phyloP scores from a whole-genome alignment of 2,113 vertebrate species.

The Chaenocephalus aceratus region DNA sequence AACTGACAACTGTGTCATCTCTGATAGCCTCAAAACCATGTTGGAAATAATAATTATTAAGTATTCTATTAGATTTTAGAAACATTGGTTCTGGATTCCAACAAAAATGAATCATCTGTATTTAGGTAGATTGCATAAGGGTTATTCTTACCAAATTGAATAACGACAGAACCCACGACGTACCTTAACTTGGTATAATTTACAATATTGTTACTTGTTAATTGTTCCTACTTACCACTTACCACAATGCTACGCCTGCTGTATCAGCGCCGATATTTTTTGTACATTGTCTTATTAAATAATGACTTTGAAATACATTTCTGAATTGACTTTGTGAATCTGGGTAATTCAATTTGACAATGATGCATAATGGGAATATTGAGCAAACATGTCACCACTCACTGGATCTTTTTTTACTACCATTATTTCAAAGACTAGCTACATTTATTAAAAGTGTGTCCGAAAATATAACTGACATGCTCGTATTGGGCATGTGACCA shows the following conservation, averaged over 20 bases:
- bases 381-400: neutral
- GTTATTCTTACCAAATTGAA: neutral
- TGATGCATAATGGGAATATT: neutral
- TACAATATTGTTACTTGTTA: neutral
- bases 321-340: slow-evolving; percentile 35
- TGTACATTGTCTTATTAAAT: slow-evolving; percentile 85
- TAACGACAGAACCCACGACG: neutral
- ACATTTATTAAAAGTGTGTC: no score
- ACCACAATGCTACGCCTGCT: slow-evolving; percentile 53
- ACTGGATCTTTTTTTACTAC: neutral
- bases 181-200: neutral
- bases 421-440: neutral
- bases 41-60: neutral
- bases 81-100: neutral
- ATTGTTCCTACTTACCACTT: neutral
- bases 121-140: neutral
- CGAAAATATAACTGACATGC: neutral
- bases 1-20: slow-evolving; percentile 7
- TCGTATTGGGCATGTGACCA: neutral
- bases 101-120: neutral
- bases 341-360: slow-evolving; percentile 1
- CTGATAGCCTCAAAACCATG: neutral
- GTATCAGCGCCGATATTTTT: slow-evolving; percentile 76
- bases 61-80: neutral
- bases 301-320: slow-evolving; percentile 74